A percentile compares a stretch with the other conserved stretches of the same genome.
Evolutionary conservation across 2,113 vertebrate genomes (phyloP).

Genomic region (Stegastes partitus): DNA sequence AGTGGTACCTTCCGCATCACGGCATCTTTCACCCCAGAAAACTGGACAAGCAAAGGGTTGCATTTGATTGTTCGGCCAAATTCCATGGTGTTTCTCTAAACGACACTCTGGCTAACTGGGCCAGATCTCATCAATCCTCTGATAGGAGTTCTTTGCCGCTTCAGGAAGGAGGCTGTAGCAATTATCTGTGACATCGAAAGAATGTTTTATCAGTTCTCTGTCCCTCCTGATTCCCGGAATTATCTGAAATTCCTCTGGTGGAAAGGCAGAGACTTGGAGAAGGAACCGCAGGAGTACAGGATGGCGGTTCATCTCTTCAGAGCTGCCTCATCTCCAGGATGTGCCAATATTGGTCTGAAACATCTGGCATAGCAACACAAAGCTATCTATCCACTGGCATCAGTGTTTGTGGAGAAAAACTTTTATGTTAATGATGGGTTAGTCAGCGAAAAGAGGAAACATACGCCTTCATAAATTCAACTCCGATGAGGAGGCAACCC

Average conservation of each 20-base stretch:
- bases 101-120: neutral
- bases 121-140: slow-evolving; percentile 34
- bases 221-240: neutral
- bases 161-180: slow-evolving; percentile 9
- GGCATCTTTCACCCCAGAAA: slow-evolving; percentile 4
- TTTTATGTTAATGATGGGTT: slow-evolving; percentile 22
- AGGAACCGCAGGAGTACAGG: neutral
- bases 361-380: slow-evolving; percentile 6
- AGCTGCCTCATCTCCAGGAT: slow-evolving; percentile 9
- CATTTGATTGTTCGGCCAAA: slow-evolving; percentile 15
- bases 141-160: neutral
- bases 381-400: neutral
- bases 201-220: slow-evolving; percentile 35
- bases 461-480: slow-evolving; percentile 16
- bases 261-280: neutral
- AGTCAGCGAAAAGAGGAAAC: slow-evolving; percentile 2
- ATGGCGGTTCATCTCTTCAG: slow-evolving; percentile 17
- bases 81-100: slow-evolving; percentile 10
- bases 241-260: slow-evolving; percentile 23
- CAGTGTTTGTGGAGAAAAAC: slow-evolving; percentile 16
- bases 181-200: slow-evolving; percentile 23
- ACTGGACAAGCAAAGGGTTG: neutral
- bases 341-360: slow-evolving; percentile 9
- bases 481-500: neutral
- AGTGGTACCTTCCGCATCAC: slow-evolving; percentile 14